A percentile compares a stretch with the other conserved stretches of the same genome.
phyloP scores from a whole-genome alignment of 2,797 vertebrate genomes.

The Chanos chanos region DNA sequence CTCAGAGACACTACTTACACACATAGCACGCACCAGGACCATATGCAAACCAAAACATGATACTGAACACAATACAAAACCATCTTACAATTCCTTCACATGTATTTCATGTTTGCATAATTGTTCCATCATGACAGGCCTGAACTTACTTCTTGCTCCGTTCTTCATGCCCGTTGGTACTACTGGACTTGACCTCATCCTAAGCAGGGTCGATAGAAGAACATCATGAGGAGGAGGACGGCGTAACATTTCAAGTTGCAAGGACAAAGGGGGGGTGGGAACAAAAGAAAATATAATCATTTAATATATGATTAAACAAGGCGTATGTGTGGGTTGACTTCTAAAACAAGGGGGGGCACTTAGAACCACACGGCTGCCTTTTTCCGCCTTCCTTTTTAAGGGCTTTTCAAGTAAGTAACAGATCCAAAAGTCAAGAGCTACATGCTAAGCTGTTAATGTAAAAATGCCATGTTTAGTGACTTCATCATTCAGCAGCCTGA shows the following conservation, averaged over 20 bases:
- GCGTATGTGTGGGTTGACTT: constrained; percentile 39
- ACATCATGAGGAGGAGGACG: constrained; percentile 96
- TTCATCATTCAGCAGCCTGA: constrained; percentile 70
- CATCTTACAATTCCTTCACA: constrained; percentile 3
- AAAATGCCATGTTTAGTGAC: constrained; percentile 51
- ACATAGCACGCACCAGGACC: too few species aligned
- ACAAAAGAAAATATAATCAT: constrained; percentile 88
- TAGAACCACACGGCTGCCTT: constrained; percentile 78
- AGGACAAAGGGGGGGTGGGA: constrained; percentile 82
- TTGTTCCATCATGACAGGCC: neutral
- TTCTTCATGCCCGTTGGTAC: constrained; percentile 89
- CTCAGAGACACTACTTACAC: too few species aligned
- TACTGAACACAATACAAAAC: neutral
- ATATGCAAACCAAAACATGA: too few species aligned
- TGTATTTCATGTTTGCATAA: neutral
- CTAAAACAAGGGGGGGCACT: constrained; percentile 62
- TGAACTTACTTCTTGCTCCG: constrained; percentile 92
- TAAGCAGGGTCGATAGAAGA: constrained; percentile 97
- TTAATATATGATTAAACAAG: constrained; percentile 74
- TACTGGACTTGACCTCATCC: constrained; percentile 91
- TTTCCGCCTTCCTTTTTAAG: constrained; percentile 56
- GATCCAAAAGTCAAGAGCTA: constrained; percentile 42
- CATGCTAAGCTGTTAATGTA: constrained; percentile 40
- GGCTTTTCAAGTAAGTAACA: constrained; percentile 52
- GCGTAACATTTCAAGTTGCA: constrained; percentile 91